Evolutionary conservation across 1,140 invertebrate species (phyloP).

Genomic region (Triops longicaudatus): DNA sequence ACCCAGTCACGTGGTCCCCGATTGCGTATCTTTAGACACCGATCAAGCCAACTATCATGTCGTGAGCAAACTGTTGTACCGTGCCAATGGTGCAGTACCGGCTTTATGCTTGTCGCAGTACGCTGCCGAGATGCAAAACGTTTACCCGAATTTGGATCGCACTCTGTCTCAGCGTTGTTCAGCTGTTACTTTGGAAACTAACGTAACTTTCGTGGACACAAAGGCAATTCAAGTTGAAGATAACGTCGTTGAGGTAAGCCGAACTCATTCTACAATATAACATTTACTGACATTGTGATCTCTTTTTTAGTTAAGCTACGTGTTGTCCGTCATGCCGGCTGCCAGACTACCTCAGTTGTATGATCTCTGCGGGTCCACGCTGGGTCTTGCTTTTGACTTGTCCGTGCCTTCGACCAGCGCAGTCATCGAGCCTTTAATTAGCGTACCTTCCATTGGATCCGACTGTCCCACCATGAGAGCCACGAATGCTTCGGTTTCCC

Average conservation of each 20-base stretch:
- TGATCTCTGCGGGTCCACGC: slow-evolving; percentile 84
- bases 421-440: slow-evolving; percentile 79
- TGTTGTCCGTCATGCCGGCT: slow-evolving; percentile 75
- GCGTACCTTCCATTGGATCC: slow-evolving; percentile 78
- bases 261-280: not conserved
- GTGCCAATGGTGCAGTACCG: slow-evolving; percentile 78
- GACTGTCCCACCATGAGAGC: slow-evolving; percentile 83
- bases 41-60: slow-evolving; percentile 90
- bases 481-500: slow-evolving; percentile 67
- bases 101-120: slow-evolving; percentile 75
- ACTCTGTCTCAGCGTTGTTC: slow-evolving; percentile 84
- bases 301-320: slow-evolving; percentile 60
- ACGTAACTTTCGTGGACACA: slow-evolving; percentile 78
- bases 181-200: slow-evolving; percentile 83
- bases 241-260: slow-evolving; percentile 62
- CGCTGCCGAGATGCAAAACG: slow-evolving; percentile 67
- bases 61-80: slow-evolving; percentile 74
- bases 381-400: slow-evolving; percentile 87
- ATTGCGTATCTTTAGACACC: slow-evolving; percentile 88
- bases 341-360: slow-evolving; percentile 81
- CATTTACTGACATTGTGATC: not conserved
- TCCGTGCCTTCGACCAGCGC: slow-evolving; percentile 84
- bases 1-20: slow-evolving; percentile 76
- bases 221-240: slow-evolving; percentile 66
- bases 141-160: slow-evolving; percentile 68